Evolutionary conservation across 2,113 vertebrate species (phyloP), one percentile per base, ranked within the genome.

Genomic region (Cyprinodon tularosa): DNA sequence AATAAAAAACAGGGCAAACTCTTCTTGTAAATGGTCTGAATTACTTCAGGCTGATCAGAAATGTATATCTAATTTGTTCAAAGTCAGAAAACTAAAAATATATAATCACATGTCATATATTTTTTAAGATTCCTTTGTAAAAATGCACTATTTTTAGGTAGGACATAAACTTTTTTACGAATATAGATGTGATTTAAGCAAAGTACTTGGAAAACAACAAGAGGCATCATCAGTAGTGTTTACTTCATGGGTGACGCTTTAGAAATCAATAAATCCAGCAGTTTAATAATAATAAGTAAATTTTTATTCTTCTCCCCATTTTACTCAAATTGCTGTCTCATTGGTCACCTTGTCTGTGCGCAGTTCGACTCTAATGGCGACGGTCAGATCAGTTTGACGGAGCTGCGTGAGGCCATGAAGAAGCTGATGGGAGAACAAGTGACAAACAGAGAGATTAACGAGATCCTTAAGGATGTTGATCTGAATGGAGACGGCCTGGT

Each of bases 281-380:
- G 4, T 4, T 14, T 38, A 10, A 1, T 67, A 3, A 13, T 37
- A 50, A 37, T 17, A n/a, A 4, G 17, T 39, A 62, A 3, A 36
- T 62, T 39, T 63, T 17, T 64, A 36, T 4, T 15, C 29, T 36
- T 48, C 15, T 36, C 47, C 8, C 13, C 7, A 37, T 40, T 22
- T 14, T 9, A 17, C 17, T 62, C 0, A 37, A 6, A 14, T 62
- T 37, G 5, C 7, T 11, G 38, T 64, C 8, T 11, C 4, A 39
- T 50, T 45, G 64, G 3, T 39, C 39, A 37, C 0, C 78, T 2
- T 74, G 1, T 62, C 2, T 70, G 10, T 76, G 71, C 63, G 0
- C 93, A 99, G 97, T 98, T 99, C 47, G 98, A 99, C 88, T 93
- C 95, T 67, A 96, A 99, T 0, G 93, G 96, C 0, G 98, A 99